Base-by-base conservation (phyloP, 2,888 invertebrate species). In the Ophioninae sp. region DNA sequence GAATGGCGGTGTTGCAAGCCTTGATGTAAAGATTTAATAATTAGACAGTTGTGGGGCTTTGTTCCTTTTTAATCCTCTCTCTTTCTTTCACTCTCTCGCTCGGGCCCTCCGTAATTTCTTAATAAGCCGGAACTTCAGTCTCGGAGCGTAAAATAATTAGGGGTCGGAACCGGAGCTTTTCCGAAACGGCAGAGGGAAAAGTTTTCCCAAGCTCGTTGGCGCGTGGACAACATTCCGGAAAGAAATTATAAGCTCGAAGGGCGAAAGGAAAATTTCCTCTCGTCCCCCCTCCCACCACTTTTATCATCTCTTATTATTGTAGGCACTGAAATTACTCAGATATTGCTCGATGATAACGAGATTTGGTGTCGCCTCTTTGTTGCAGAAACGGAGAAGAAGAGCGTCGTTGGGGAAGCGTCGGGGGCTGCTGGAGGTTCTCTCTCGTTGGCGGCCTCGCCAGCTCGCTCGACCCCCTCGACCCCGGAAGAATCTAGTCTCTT, bases 401-500 rank as follows among this genome's bases (percentile, higher is more conserved):
- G 87, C 77, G 88, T 88, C 83, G 90, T 88, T 69, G 81, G 89
- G 88, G 87, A 86, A 85, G 88, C 88, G 87, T 79, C 90, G 88
- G 90, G 90, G 89, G 87, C 87, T 88, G 87, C 87, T 84, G 90
- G 89, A 87, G 89, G 88, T 87, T 86, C 88, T 88, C 90, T 88
- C 88, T 90, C 88, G 86, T 88, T 89, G 89, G 87, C 88, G 89
- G 88, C 90, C 87, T 89, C 91, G 86, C 89, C 90, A 84, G 89
- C 88, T 89, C 88, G 87, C 87, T 90, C 90, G 86, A 89, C 88
- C 87, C 91, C 87, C 89, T 90, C 89, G 90, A 91, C 89, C 90
- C 89, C 88, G 87, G 88, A 87, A 92, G 94, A 93, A 92, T 93
- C 90, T 92, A 90, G 88, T 86, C 88, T 89, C 92, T 93, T 87